Conservation (phyloP, 2,888 invertebrate species). For the Tethea ocularis region DNA sequence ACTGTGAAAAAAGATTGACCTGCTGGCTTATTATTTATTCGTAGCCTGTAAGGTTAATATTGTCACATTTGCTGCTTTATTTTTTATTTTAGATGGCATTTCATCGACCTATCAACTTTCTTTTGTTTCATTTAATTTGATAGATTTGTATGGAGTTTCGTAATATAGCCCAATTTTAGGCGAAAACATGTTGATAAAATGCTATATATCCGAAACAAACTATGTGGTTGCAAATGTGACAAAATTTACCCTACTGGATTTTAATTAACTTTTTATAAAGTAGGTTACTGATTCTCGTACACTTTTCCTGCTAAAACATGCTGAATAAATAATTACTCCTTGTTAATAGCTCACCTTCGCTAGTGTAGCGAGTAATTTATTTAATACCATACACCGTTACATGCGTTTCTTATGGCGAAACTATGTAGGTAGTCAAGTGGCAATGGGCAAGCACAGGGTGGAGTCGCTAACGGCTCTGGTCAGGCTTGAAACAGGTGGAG, state of each 20-base stretch:
- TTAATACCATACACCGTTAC: slow-evolving; percentile 26
- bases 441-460: slow-evolving; percentile 8
- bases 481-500: neutral
- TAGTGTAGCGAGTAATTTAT: slow-evolving; percentile 16
- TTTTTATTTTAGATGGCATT: too few species aligned
- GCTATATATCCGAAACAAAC: too few species aligned
- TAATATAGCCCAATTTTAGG: too few species aligned
- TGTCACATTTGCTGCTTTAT: too few species aligned
- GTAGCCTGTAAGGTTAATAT: too few species aligned
- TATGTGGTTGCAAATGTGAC: too few species aligned
- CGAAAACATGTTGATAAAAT: too few species aligned
- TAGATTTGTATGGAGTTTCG: too few species aligned
- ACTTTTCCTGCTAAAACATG: slow-evolving; percentile 13
- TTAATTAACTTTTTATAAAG: neutral
- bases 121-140: too few species aligned
- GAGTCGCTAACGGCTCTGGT: neutral
- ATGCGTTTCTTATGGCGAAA: slow-evolving; percentile 27
- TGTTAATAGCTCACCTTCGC: slow-evolving; percentile 27
- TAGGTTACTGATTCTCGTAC: neutral
- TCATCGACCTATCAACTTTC: too few species aligned
- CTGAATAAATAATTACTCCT: slow-evolving; percentile 26
- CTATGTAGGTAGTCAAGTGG: slow-evolving; percentile 17
- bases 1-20: neutral
- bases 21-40: too few species aligned
- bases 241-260: too few species aligned